phyloP scores from a whole-genome alignment of 2,888 invertebrate species.

The Noctua janthe region DNA sequence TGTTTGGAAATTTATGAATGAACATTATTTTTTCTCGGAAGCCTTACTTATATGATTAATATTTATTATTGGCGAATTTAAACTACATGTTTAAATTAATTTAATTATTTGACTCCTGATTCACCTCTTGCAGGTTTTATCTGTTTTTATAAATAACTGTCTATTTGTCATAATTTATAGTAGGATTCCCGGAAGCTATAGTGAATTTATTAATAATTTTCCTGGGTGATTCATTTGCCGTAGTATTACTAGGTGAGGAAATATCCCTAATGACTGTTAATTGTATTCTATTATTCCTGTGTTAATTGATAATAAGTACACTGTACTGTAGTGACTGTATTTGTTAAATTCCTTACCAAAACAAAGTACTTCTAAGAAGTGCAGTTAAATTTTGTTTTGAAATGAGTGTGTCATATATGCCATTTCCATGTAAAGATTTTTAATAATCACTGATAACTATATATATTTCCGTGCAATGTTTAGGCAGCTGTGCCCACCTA shows the following conservation, averaged over 20 bases:
- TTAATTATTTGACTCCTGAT: constrained; percentile 25
- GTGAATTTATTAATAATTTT: constrained; percentile 39
- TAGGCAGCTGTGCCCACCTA: constrained; percentile 4
- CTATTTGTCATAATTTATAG: constrained; percentile 34
- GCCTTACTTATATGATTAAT: constrained; percentile 16
- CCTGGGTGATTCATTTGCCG: constrained; percentile 37
- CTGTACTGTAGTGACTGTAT: not conserved
- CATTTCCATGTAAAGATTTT: not conserved
- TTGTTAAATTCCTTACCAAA: constrained; percentile 5
- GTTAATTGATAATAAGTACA: constrained; percentile 6
- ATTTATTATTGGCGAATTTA: not conserved
- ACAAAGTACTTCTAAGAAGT: constrained; percentile 14
- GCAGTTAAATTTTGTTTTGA: not conserved
- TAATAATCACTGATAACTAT: not conserved
- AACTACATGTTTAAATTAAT: not conserved
- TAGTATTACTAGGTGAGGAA: constrained; percentile 38
- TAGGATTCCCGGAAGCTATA: constrained; percentile 40
- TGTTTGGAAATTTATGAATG: constrained; percentile 36
- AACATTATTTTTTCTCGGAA: constrained; percentile 29
- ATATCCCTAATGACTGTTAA: constrained; percentile 29
- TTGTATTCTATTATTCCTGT: constrained; percentile 20
- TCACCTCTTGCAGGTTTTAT: constrained; percentile 26
- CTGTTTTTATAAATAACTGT: constrained; percentile 33
- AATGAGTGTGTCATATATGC: constrained; percentile 5
- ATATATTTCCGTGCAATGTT: not conserved